phyloP scores from a whole-genome alignment of 1,140 invertebrate species.

The Drosophila rufa region DNA sequence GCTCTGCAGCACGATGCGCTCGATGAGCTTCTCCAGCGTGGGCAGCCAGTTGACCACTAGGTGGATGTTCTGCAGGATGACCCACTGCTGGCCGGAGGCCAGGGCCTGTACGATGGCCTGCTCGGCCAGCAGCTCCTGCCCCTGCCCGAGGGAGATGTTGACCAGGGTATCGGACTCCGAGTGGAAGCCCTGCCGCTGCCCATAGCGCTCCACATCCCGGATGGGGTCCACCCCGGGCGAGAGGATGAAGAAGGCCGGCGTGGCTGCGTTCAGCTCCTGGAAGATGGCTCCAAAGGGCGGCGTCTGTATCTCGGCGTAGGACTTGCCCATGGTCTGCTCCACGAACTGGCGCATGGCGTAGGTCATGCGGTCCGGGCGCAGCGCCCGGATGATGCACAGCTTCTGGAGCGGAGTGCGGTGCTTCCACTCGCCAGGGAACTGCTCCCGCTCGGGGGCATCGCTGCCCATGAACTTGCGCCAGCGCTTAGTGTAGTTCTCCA shows the following conservation, averaged over 20 bases:
- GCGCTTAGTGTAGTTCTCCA: constrained; percentile 95
- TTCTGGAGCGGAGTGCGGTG: constrained; percentile 95
- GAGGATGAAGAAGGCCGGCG: constrained; percentile 97
- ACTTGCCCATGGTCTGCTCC: constrained; percentile 94
- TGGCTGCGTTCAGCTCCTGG: constrained; percentile 93
- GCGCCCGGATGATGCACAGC: constrained; percentile 95
- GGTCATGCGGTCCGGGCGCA: constrained; percentile 91
- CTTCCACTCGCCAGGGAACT: constrained; percentile 98
- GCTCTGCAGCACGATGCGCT: constrained; percentile 86
- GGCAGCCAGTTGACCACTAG: constrained; percentile 96
- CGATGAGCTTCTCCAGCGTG: constrained; percentile 95
- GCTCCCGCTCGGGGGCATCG: constrained; percentile 96
- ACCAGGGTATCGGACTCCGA: constrained; percentile 93
- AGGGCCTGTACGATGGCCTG: constrained; percentile 92
- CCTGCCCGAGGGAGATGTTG: constrained; percentile 97
- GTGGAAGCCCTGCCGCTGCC: constrained; percentile 92
- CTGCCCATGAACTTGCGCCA: constrained; percentile 97
- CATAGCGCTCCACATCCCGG: constrained; percentile 93
- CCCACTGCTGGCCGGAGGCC: constrained; percentile 95
- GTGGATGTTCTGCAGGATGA: constrained; percentile 96
- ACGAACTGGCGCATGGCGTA: constrained; percentile 87
- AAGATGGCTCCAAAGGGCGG: constrained; percentile 94
- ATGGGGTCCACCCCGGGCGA: constrained; percentile 97
- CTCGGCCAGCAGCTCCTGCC: constrained; percentile 96
- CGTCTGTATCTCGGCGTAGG: constrained; percentile 92